These are phyloP conservation scores for Bothrops jararaca DNA, from an alignment of 2,113 vertebrate genomes.

Conservation along the genomic window DNA sequence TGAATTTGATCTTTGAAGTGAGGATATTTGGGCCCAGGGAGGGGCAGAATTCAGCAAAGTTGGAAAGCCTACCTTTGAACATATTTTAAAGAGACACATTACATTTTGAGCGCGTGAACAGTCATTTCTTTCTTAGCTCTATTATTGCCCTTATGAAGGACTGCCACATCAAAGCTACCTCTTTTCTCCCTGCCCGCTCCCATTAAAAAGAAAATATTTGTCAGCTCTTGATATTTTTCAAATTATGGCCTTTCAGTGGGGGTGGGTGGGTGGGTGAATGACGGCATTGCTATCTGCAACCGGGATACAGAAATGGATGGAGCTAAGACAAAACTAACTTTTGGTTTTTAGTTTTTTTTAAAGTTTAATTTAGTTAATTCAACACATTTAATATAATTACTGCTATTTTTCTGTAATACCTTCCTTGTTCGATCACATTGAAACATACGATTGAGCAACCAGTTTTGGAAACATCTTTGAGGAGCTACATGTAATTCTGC, in stretches of 20 bases:
- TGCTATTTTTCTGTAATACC: neutral
- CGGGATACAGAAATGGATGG: neutral
- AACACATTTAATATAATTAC: neutral
- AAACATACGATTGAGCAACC: neutral
- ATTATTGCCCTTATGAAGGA: neutral
- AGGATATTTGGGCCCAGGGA: neutral
- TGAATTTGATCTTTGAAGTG: neutral
- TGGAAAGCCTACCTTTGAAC: neutral
- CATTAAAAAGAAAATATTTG: neutral
- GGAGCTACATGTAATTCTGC: neutral
- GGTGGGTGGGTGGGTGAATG: neutral
- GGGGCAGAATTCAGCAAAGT: neutral
- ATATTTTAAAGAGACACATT: neutral
- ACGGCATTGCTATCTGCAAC: neutral
- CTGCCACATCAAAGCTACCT: neutral
- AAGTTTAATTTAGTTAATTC: neutral
- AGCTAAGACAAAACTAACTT: neutral
- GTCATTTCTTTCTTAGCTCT: neutral
- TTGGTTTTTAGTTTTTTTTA: no score
- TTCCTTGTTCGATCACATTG: neutral
- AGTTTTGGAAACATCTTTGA: neutral
- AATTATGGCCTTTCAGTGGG: neutral
- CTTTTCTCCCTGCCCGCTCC: neutral
- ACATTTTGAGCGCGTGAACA: neutral
- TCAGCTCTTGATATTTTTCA: neutral